phyloP scores from a whole-genome alignment of 2,888 invertebrate species.

The Sinodicranocentrus sp. region DNA sequence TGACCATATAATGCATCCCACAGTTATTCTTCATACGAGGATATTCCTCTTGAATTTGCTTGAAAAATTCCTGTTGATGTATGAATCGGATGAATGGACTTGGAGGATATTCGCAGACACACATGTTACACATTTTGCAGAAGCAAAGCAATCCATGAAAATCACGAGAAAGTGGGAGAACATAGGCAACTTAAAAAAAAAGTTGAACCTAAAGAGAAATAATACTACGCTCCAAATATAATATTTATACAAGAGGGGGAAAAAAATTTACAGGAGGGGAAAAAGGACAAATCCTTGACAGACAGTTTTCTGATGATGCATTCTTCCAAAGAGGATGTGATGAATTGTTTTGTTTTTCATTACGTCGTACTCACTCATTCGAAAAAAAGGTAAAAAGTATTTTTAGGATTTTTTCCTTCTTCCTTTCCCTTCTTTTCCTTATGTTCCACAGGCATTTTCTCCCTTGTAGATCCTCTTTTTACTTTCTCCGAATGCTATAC shows the following conservation, averaged over 20 bases:
- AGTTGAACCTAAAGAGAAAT: no score
- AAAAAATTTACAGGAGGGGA: not conserved
- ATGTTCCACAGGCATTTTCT: no score
- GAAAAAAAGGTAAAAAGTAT: not conserved
- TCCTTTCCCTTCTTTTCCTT: no score
- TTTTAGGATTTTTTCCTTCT: no score
- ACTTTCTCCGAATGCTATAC: no score
- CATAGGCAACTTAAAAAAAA: no score
- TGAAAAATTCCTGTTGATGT: conserved; percentile 31
- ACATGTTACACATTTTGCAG: not conserved
- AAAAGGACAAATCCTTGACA: conserved; percentile 32
- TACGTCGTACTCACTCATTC: not conserved
- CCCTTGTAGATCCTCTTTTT: no score
- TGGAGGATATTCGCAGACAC: not conserved
- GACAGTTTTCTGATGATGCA: conserved; percentile 37
- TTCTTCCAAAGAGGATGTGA: conserved; percentile 17
- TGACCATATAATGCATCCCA: no score
- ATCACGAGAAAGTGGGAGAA: conserved; percentile 4
- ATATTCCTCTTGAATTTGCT: conserved; percentile 10
- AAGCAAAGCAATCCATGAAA: conserved; percentile 15
- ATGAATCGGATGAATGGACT: conserved; percentile 28
- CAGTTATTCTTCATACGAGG: no score
- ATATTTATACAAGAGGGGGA: not conserved
- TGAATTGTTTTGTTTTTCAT: conserved; percentile 22
- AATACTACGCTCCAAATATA: not conserved